Conservation (phyloP, 2,888 invertebrate genomes). For the Nematopogon swammerdamellus region DNA sequence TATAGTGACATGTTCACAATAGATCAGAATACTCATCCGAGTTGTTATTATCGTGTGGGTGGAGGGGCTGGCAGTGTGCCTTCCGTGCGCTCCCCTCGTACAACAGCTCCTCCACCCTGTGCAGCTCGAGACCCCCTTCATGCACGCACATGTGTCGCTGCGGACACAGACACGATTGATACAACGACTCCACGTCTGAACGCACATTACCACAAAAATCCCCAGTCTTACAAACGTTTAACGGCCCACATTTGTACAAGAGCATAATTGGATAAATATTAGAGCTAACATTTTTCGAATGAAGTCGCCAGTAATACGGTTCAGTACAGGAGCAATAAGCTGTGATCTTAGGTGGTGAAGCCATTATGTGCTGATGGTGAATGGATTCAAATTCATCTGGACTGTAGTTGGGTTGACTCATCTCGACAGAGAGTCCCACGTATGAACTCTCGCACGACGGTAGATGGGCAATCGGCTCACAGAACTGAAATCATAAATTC, state of each 20-base stretch:
- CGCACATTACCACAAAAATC: conserved; percentile 63
- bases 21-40: conserved; percentile 31
- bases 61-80: conserved; percentile 47
- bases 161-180: conserved; percentile 63
- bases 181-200: conserved; percentile 55
- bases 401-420: conserved; percentile 26
- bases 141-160: conserved; percentile 57
- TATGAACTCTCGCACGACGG: conserved; percentile 25
- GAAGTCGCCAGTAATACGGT: conserved; percentile 50
- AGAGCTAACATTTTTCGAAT: conserved; percentile 17
- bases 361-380: conserved; percentile 34
- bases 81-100: conserved; percentile 55
- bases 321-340: conserved; percentile 48
- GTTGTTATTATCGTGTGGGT: conserved; percentile 18
- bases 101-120: conserved; percentile 50
- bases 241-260: conserved; percentile 44
- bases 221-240: conserved; percentile 45
- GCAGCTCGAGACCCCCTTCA: conserved; percentile 33
- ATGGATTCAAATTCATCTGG: conserved; percentile 37
- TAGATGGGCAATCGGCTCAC: conserved; percentile 35
- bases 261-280: conserved; percentile 17
- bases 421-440: conserved; percentile 30
- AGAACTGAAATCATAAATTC: conserved; percentile 57
- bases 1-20: no score
- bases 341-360: conserved; percentile 36